Percentiles rank a stretch among this genome's conserved stretches.
phyloP scores from a whole-genome alignment of 1,140 invertebrate genomes.

The Aradophagus sp. region DNA sequence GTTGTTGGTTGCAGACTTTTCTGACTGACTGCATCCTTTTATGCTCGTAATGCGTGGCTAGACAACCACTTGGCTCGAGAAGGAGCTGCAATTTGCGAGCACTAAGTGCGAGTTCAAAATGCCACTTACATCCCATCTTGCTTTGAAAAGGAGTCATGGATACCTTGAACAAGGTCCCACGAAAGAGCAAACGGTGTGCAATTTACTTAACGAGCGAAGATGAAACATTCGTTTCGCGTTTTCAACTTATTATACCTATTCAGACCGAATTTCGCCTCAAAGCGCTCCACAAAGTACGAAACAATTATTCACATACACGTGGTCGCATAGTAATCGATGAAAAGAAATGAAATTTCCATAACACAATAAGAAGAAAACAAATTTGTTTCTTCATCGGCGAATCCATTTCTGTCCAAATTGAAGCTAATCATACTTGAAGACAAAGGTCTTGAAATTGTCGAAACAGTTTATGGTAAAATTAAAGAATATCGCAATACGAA shows the following conservation, averaged over 20 bases:
- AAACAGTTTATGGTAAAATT: slow-evolving; percentile 7
- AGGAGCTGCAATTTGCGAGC: slow-evolving; percentile 63
- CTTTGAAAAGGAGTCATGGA: slow-evolving; percentile 34
- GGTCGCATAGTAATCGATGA: no score
- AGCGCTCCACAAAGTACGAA: no score
- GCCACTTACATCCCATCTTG: slow-evolving; percentile 41
- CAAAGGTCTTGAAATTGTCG: slow-evolving; percentile 11
- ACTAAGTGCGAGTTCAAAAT: slow-evolving; percentile 53
- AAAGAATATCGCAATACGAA: neutral
- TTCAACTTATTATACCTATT: no score
- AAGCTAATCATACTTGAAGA: slow-evolving; percentile 17
- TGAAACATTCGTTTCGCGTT: slow-evolving; percentile 30
- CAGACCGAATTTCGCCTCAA: no score
- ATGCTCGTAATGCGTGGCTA: slow-evolving; percentile 57
- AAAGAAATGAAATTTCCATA: no score
- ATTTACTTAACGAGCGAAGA: slow-evolving; percentile 33
- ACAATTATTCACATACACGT: no score
- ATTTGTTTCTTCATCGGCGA: no score
- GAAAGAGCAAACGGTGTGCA: slow-evolving; percentile 38
- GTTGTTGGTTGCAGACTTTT: slow-evolving; percentile 53
- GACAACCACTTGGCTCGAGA: slow-evolving; percentile 62
- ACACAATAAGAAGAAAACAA: no score
- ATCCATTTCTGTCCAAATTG: no score
- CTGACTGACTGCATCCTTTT: slow-evolving; percentile 63
- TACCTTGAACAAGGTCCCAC: slow-evolving; percentile 35